Evolutionary conservation across 2,888 invertebrate species (phyloP), one percentile per base, ranked within the genome.

Genomic region (Yponomeuta malinellus): DNA sequence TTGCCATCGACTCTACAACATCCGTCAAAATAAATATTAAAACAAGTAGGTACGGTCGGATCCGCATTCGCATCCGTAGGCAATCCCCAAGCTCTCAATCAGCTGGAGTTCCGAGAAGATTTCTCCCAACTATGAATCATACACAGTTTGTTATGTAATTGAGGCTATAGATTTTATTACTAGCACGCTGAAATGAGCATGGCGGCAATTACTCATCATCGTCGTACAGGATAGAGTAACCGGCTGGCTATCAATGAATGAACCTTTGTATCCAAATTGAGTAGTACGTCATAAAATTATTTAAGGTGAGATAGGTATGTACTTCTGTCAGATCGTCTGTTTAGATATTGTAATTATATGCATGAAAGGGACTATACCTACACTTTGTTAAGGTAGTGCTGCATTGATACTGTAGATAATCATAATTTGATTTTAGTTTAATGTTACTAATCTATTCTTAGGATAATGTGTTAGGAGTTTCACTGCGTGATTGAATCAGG

Each of bases 101-200:
- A 81, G 79, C 83, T 81, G 85, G 86, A 87, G 87, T 73, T 84
- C 85, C 88, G 89, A 89, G 87, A 85, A 84, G 78, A 84, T 81
- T 87, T 83, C 83, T 81, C 76, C 76, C 82, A 86, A 85, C 76
- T 74, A 77, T 75, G 76, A 78, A 76, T 78, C 74, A 76, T 77
- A 75, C 76, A 75, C 78, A 78, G 78, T 77, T 79, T 78, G 78
- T 78, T 80, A 74, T 76, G 75, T 76, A 74, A 74, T 74, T 75
- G 77, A 76, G 76, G 72, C 70, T 71, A 71, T 48, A 71, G 71
- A 72, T 87, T 87, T 88, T 23, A 89, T 88, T 86, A 81, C 83
- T 80, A 79, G 74, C 76, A 75, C 75, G 72, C 63, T 63, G 23
- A 63, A 71, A 77, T 64, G 65, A 48, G 69, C 74, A 82, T 89